Conservation (phyloP, 2,797 vertebrate species). For the Miichthys miiuy region DNA sequence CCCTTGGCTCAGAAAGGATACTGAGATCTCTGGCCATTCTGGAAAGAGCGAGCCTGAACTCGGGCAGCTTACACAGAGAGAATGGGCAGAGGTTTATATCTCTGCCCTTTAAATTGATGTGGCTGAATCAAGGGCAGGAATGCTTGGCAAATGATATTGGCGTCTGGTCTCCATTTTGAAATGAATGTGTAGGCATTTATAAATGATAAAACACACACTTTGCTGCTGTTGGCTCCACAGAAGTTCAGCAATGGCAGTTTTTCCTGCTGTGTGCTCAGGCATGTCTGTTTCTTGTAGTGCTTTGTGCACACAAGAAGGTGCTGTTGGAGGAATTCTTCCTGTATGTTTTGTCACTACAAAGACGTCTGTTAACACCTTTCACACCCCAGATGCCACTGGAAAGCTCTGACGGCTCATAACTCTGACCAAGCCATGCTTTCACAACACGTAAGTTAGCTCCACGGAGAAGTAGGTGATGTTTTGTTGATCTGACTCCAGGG, state of each 20-base stretch:
- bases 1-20: constrained; percentile 68
- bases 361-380: constrained; percentile 46
- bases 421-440: constrained; percentile 12
- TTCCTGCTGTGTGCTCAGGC: background rate
- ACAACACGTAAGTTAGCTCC: constrained; percentile 38
- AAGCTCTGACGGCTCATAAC: constrained; percentile 12
- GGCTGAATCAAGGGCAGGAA: constrained; percentile 64
- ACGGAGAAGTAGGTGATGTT: constrained; percentile 51
- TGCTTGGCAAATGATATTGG: constrained; percentile 44
- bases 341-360: constrained; percentile 41
- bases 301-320: constrained; percentile 31
- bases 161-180: constrained; percentile 37
- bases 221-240: background rate
- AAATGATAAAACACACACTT: constrained; percentile 14
- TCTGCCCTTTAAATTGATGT: constrained; percentile 67
- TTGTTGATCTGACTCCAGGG: constrained; percentile 67
- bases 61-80: constrained; percentile 52
- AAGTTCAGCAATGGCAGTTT: constrained; percentile 36
- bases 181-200: constrained; percentile 43
- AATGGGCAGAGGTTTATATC: constrained; percentile 65
- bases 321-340: constrained; percentile 27
- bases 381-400: constrained; percentile 37
- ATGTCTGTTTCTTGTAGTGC: constrained; percentile 25
- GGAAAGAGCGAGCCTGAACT: constrained; percentile 58
- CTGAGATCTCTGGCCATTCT: constrained; percentile 64